A percentile compares a stretch with the other conserved stretches of the same genome.
Evolutionary conservation across 2,888 invertebrate species (phyloP).

Genomic region (Tetragonula carbonaria): DNA sequence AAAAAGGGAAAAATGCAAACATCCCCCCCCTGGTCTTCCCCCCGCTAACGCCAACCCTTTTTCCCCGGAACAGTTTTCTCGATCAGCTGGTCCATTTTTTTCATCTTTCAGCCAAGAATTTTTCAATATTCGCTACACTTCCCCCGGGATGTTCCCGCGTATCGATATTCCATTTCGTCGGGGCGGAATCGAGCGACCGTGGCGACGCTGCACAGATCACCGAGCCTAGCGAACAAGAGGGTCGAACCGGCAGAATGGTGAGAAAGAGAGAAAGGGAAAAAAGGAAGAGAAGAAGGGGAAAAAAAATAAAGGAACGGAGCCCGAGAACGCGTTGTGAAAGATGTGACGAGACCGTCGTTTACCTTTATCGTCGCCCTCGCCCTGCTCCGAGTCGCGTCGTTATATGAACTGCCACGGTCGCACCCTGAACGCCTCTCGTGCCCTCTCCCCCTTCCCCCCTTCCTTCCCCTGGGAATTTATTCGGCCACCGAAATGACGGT

Average conservation of each 20-base stretch:
- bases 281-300: slow-evolving; percentile 8
- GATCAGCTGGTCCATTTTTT: slow-evolving; percentile 42
- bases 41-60: background rate
- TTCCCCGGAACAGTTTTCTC: background rate
- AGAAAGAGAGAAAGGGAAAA: background rate
- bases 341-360: slow-evolving; percentile 68
- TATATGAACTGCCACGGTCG: slow-evolving; percentile 48
- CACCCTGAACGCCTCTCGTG: slow-evolving; percentile 29
- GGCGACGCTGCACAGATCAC: slow-evolving; percentile 60
- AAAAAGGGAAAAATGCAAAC: slow-evolving; percentile 51
- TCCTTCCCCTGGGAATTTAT: slow-evolving; percentile 48
- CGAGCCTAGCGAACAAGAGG: slow-evolving; percentile 16
- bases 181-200: slow-evolving; percentile 66
- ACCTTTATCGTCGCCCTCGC: slow-evolving; percentile 65
- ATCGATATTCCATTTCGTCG: slow-evolving; percentile 72
- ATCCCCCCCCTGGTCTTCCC: slow-evolving; percentile 24
- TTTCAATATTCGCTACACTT: slow-evolving; percentile 72
- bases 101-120: slow-evolving; percentile 66
- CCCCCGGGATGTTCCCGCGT: slow-evolving; percentile 66
- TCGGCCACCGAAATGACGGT: slow-evolving; percentile 28
- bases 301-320: slow-evolving; percentile 1
- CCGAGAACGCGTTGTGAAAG: slow-evolving; percentile 56
- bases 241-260: background rate
- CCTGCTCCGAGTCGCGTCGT: slow-evolving; percentile 48
- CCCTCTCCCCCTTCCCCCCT: background rate